Evolutionary conservation across 2,888 invertebrate genomes (phyloP).

Genomic region (Pemphredon lugubris): DNA sequence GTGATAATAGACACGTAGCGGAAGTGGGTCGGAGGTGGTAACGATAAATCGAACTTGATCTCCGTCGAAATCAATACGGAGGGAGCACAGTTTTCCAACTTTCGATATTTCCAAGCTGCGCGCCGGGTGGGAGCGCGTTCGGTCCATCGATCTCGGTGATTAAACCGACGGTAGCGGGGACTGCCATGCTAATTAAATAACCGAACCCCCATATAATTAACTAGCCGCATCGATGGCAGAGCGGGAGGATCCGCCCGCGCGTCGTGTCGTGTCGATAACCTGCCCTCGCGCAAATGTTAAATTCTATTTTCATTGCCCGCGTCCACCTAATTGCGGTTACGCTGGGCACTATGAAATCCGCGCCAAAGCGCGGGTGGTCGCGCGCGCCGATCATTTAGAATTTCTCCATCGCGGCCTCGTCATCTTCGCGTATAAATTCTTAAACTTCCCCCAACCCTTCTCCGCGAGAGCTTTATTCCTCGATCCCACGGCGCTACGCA

Average conservation of each 20-base stretch:
- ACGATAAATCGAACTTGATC: slow-evolving; percentile 45
- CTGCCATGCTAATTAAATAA: slow-evolving; percentile 42
- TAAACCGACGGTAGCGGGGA: slow-evolving; percentile 39
- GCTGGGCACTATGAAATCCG: not conserved
- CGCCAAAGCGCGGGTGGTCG: not conserved
- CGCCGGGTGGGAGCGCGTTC: slow-evolving; percentile 1
- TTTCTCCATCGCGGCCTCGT: no score
- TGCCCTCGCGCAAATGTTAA: slow-evolving; percentile 36
- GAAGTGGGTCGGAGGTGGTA: slow-evolving; percentile 16
- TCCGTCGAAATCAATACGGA: slow-evolving; percentile 46
- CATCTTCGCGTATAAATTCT: not conserved
- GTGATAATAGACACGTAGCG: no score
- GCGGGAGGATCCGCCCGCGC: slow-evolving; percentile 12
- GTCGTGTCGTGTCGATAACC: slow-evolving; percentile 42
- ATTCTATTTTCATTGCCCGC: slow-evolving; percentile 46
- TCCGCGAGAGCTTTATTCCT: no score
- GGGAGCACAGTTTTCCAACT: slow-evolving; percentile 46
- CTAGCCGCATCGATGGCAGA: slow-evolving; percentile 10
- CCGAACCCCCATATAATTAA: slow-evolving; percentile 43
- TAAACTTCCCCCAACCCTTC: no score
- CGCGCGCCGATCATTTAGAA: not conserved
- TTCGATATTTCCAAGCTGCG: slow-evolving; percentile 28
- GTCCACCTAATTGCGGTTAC: slow-evolving; percentile 18
- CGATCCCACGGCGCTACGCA: no score
- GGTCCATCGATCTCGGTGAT: slow-evolving; percentile 39